Conservation (phyloP, 2,888 invertebrate genomes). For the Sussaba pulchella region DNA sequence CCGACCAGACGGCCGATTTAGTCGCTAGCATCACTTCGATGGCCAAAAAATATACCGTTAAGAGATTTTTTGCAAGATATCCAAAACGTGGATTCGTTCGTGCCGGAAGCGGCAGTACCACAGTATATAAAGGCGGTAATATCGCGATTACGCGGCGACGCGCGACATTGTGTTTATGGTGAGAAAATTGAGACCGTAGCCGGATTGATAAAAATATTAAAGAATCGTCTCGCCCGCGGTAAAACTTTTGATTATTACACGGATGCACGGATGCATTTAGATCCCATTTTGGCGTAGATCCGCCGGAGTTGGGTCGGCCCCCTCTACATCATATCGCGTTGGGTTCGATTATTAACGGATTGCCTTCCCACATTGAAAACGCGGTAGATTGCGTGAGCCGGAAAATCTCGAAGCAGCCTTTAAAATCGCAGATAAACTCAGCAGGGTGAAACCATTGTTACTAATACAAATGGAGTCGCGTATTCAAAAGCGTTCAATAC, state of each 20-base stretch:
- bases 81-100: constrained; percentile 10
- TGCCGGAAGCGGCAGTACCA: background rate
- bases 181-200: constrained; percentile 5
- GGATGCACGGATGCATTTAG: constrained; percentile 2
- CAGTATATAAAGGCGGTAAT: constrained; percentile 30
- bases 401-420: background rate
- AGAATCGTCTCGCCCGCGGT: no score
- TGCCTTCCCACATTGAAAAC: background rate
- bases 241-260: no score
- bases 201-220: constrained; percentile 22
- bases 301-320: background rate
- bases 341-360: constrained; percentile 11
- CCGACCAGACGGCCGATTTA: no score
- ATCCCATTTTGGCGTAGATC: background rate
- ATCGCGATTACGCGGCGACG: constrained; percentile 13
- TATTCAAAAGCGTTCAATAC: no score
- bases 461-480: no score
- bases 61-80: constrained; percentile 16
- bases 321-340: background rate
- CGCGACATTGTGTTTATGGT: constrained; percentile 36
- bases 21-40: no score
- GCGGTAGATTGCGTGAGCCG: background rate
- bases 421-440: constrained; percentile 6
- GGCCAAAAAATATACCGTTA: constrained; percentile 37
- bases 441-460: no score